Base-by-base conservation (phyloP, 2,113 vertebrate species). In the Hystrix cristata region DNA sequence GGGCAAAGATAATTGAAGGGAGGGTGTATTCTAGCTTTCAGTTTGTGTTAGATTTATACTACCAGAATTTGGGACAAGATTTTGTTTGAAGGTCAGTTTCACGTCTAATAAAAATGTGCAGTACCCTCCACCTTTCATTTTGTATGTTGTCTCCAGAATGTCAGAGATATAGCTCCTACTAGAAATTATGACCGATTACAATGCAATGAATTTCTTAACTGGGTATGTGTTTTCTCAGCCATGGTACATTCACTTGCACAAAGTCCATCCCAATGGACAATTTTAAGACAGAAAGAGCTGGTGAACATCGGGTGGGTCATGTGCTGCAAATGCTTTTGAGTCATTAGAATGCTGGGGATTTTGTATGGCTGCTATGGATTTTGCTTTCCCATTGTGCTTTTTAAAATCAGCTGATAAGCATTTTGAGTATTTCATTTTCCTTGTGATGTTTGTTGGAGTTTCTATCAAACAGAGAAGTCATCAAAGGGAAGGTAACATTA, bases 401-500 rank as follows among this genome's bases (percentile, higher is more conserved):
- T 89, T 51, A 64, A 93, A 91, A 18, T 85, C 57, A 87, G 15
- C 51, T 59, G 59, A 93, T 95, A 91, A 82, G n/a, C 5, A 82
- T 82, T 87, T 90, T 55, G 57, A 91, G 27, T 38, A 67, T 87
- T 31, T 92, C 31, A 90, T 93, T 95, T 96, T 93, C 10, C n/a
- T 87, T 90, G 27, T 64, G 92, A 64, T 57, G 46, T 89, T 96
- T n/a, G 59, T 59, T 84, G 34, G 76, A 92, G 38, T 90, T 76
- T 91, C 3, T 59, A 19, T 48, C 29, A 96, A 90, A 80, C 53
- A 80, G 7, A 93, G 59, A 93, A 87, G 76, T 92, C 80, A 43
- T 97, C 84, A 92, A 95, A 95, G 51, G 60, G 46, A 79, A 80
- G 48, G 71, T 81, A 76, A 67, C 38, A 69, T 82, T 80, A 95